A percentile compares a stretch with the other conserved stretches of the same genome.
phyloP scores from a whole-genome alignment of 2,888 invertebrate genomes.

The Carabus problematicus region DNA sequence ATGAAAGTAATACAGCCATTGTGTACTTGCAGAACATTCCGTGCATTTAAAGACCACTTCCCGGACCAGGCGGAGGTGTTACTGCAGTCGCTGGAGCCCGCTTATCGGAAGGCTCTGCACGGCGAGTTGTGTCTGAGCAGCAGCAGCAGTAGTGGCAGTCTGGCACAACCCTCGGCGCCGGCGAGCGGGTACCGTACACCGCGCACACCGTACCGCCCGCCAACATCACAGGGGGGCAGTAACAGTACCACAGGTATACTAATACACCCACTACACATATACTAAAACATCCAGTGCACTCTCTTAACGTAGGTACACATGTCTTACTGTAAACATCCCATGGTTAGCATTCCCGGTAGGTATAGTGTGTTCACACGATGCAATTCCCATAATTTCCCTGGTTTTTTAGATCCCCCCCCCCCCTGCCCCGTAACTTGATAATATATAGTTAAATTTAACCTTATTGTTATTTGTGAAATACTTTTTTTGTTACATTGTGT shows the following conservation, averaged over 20 bases:
- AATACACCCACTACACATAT: too few relatives aligned
- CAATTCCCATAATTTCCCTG: too few relatives aligned
- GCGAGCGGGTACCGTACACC: constrained; percentile 55
- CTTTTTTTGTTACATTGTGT: too few relatives aligned
- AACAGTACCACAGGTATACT: constrained; percentile 60
- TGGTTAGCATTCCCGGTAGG: too few relatives aligned
- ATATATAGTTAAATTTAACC: too few relatives aligned
- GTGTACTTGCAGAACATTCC: constrained; percentile 89
- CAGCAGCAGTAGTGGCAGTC: constrained; percentile 64
- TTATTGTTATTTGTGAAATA: too few relatives aligned
- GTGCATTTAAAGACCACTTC: constrained; percentile 88
- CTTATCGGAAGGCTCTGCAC: constrained; percentile 70
- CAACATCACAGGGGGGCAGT: constrained; percentile 53
- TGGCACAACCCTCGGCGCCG: constrained; percentile 56
- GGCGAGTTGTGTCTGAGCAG: constrained; percentile 65
- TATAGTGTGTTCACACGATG: too few relatives aligned
- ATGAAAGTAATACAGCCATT: too few relatives aligned
- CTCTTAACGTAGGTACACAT: not conserved
- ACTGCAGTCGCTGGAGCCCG: constrained; percentile 81
- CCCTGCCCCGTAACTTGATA: too few relatives aligned
- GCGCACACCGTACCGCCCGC: constrained; percentile 55
- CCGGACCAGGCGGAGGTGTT: constrained; percentile 88
- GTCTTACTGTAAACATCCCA: too few relatives aligned
- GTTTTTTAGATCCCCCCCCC: too few relatives aligned
- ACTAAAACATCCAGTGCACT: too few relatives aligned